phyloP scores from a whole-genome alignment of 2,888 invertebrate species.

The Elaeidobius kamerunicus region DNA sequence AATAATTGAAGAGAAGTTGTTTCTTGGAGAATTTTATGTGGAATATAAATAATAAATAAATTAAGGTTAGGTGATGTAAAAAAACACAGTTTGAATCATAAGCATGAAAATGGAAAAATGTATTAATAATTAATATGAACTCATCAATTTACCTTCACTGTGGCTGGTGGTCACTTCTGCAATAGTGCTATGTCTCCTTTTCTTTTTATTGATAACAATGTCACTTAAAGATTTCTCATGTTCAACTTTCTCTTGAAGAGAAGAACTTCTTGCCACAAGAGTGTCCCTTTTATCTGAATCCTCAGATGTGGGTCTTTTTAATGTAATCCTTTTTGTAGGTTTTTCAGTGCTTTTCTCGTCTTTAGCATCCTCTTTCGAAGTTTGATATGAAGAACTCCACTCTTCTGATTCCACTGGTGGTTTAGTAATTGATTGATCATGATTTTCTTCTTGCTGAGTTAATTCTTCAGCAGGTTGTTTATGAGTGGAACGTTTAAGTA shows the following conservation, averaged over 20 bases:
- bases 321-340: slow-evolving; percentile 21
- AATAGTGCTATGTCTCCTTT: slow-evolving; percentile 23
- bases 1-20: not conserved
- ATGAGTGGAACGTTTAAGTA: slow-evolving; percentile 9
- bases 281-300: slow-evolving; percentile 10
- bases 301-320: slow-evolving; percentile 21
- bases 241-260: slow-evolving; percentile 10
- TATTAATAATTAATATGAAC: too few relatives aligned
- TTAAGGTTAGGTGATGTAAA: not conserved
- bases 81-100: not conserved
- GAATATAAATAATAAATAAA: not conserved
- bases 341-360: slow-evolving; percentile 12
- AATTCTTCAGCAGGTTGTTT: slow-evolving; percentile 19
- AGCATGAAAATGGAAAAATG: slow-evolving; percentile 7
- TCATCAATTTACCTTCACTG: slow-evolving; percentile 33
- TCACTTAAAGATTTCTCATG: slow-evolving; percentile 8
- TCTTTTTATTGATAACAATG: slow-evolving; percentile 17
- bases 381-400: slow-evolving; percentile 25
- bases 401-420: not conserved
- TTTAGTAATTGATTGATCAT: not conserved
- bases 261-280: slow-evolving; percentile 13
- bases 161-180: slow-evolving; percentile 28
- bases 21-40: not conserved
- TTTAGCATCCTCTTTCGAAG: slow-evolving; percentile 4
- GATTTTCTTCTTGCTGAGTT: not conserved